These are phyloP conservation scores for Pasiphila rectangulata DNA, from an alignment of 2,888 invertebrate genomes.

Conservation along the genomic window DNA sequence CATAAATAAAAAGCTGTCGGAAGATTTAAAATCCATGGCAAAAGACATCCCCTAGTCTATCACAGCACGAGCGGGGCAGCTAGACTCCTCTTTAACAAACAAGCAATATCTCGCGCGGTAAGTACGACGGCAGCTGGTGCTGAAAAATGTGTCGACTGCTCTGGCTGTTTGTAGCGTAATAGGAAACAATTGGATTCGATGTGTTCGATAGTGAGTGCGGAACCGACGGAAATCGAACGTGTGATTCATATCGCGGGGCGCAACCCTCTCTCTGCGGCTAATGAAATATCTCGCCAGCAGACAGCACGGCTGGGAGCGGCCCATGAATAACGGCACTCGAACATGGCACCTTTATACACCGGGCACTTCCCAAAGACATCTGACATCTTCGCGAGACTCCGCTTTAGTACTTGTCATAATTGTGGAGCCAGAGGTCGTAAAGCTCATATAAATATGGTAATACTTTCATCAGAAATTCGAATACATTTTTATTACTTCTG, in stretches of 20 bases:
- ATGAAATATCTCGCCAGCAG: constrained; percentile 9
- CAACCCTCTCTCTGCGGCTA: constrained; percentile 7
- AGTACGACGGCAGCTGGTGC: not conserved
- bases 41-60: constrained; percentile 7
- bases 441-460: not conserved
- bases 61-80: not conserved
- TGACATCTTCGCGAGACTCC: too few species aligned
- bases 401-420: not conserved
- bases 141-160: not conserved
- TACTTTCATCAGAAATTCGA: not conserved
- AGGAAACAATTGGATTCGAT: constrained; percentile 14
- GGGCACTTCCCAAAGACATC: too few species aligned
- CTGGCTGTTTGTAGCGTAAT: constrained; percentile 2
- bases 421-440: not conserved
- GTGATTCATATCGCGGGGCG: constrained; percentile 19
- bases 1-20: constrained; percentile 25
- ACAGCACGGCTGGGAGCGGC: not conserved
- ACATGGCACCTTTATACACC: not conserved
- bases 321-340: not conserved
- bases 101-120: not conserved
- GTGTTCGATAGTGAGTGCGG: not conserved
- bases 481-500: not conserved
- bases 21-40: constrained; percentile 18
- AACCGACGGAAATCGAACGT: constrained; percentile 21
- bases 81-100: constrained; percentile 2